Evolutionary conservation across 1,140 invertebrate species (phyloP), one percentile per base, ranked within the genome.

Genomic region (Lordiphosa clarofinis): DNA sequence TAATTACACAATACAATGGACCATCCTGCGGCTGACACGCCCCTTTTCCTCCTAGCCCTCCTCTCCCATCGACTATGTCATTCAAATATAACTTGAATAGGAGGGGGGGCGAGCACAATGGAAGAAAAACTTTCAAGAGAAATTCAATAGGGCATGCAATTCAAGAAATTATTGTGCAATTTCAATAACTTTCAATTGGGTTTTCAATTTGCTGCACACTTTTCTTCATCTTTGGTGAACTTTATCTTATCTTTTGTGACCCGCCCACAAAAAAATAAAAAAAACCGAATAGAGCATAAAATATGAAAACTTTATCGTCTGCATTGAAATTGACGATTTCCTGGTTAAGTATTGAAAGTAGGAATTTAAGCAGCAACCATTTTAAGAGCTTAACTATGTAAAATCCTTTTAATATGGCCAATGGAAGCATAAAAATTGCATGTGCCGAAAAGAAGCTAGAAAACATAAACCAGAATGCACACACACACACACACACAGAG

Each of bases 141-240:
- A 84, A 84, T 84, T 84, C 78, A 84, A 84, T 84, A 84, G 78
- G 57, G 78, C 78, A 84, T 84, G 73, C 78, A 84, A 84, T 84
- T 84, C 61, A 73, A 73, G 78, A 84, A 84, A 84, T 84, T 84
- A 78, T 84, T 84, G 78, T 84, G 78, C 73, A 84, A 84, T 84
- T 84, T 84, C 78, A 84, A 84, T 84, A 84, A 84, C 78, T 84
- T 84, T 84, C 78, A 84, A 84, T 84, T 84, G 78, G 79, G 69
- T 84, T 84, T 84, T 84, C 78, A 66, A 79, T 82, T 82, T 82
- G 73, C 68, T 76, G 72, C 76, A 82, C 78, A 76, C 78, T 84
- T 84, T 73, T 60, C 56, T 59, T 47, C 38, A 21, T 37, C 38
- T 40, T 53, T 24, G 28, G 10, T 36, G 59, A 69, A 69, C 65